Evolutionary conservation across 2,797 vertebrate genomes (phyloP), one percentile per base, ranked within the genome.

Genomic region (Psittacula echo): DNA sequence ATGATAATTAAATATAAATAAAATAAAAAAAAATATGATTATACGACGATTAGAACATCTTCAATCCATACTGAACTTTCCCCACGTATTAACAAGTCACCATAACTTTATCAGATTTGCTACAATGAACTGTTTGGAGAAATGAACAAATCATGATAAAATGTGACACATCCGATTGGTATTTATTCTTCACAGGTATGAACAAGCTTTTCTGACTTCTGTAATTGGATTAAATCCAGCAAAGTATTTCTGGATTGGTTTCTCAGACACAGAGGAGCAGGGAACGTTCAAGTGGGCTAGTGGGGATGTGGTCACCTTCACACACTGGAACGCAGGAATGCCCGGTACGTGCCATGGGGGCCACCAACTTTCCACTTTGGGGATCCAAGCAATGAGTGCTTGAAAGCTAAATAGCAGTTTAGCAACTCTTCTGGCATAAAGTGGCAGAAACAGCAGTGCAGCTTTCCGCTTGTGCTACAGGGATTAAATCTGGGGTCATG

Each of bases 191-290:
- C 85, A 86, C 93, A 99, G 99, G 94, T 99, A 99, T 91, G 99
- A 99, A 88, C 99, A 99, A 93, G 99, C 99, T 53, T 99, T 99
- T 97, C 96, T 99, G 92, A 98, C 99, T 89, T 99, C 99, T 95
- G 84, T 98, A 91, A 97, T 98, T 97, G 99, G 99, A 79, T 97
- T 99, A 87, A 98, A 98, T 90, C 98, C 99, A 73, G 99, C 99
- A 90, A 99, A 98, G 85, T 99, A 99, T 96, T 99, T 99, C 96
- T 99, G 99, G 99, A 98, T 96, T 50, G 99, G 99, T 45, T 96
- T 99, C 84, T 99, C 98, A 29, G 99, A 99, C 70, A 83, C 85
- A 12, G 98, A 94, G 3, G 97, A 98, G 42, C 97, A 54, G 44
- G 97, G 97, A 24, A 98, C 64, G 0, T 99, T 99, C 87, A 97